Conservation (phyloP, 2,797 vertebrate genomes). For the Stomatorhinus walkeri region DNA sequence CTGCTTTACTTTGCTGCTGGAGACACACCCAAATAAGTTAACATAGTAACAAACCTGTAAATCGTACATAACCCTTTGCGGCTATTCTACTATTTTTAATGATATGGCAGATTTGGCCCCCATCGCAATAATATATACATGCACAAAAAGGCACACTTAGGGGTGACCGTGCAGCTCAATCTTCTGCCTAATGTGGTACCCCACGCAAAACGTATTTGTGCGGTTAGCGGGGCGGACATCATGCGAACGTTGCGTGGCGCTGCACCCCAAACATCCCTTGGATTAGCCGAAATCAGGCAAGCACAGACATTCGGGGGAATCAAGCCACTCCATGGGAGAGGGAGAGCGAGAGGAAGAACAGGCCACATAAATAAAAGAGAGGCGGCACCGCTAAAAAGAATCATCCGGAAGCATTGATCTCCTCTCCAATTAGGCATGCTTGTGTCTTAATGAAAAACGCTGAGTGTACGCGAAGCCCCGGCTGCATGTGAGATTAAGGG, state of each 20-base stretch:
- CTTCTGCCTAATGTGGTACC: not conserved
- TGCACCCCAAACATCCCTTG: not conserved
- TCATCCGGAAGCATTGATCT: conserved; percentile 22
- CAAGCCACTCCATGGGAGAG: not conserved
- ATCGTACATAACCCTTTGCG: not conserved
- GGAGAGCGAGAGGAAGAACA: not conserved
- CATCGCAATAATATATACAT: not conserved
- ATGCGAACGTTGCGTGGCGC: not conserved
- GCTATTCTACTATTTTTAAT: not conserved
- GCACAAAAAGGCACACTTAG: not conserved
- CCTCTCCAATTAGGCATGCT: conserved; percentile 15
- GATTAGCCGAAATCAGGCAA: not conserved
- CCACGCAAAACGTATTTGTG: not conserved
- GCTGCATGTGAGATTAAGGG: not conserved
- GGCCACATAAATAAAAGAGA: conserved; percentile 23
- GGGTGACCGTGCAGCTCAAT: not conserved
- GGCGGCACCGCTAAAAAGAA: conserved; percentile 21
- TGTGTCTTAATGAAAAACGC: conserved; percentile 19
- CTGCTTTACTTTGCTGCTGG: not conserved
- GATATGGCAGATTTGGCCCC: not conserved
- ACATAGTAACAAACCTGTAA: not conserved
- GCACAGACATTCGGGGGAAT: not conserved
- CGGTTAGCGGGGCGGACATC: not conserved
- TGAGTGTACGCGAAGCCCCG: not conserved
- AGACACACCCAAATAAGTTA: not conserved